phyloP scores from a whole-genome alignment of 2,888 invertebrate genomes.

The Tenthredo distinguenda region DNA sequence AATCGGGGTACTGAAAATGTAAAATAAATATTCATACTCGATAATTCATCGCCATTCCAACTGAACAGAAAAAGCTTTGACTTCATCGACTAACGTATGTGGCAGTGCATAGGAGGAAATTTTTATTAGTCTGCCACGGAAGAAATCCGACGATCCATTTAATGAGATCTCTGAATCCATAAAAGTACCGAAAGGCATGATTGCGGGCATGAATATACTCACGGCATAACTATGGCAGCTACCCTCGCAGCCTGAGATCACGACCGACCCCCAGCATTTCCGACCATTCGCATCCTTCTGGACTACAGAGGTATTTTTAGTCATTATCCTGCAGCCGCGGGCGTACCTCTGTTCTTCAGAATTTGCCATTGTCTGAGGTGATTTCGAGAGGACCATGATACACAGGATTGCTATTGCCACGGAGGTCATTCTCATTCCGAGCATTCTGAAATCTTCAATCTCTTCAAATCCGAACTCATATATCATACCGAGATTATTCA shows the following conservation, averaged over 20 bases:
- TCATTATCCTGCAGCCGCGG: conserved; percentile 85
- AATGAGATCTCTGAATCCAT: not conserved
- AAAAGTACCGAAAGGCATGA: not conserved
- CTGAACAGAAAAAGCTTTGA: not conserved
- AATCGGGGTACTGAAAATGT: conserved; percentile 87
- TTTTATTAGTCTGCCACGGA: too few species aligned
- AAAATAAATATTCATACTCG: not conserved
- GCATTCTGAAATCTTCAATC: not conserved
- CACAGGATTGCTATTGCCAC: conserved; percentile 1
- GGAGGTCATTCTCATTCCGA: conserved; percentile 3
- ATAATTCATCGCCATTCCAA: not conserved
- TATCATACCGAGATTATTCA: not conserved
- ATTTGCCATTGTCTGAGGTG: not conserved
- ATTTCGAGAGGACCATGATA: conserved; percentile 25
- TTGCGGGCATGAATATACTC: conserved; percentile 57
- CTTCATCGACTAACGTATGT: not conserved
- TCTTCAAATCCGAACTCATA: not conserved
- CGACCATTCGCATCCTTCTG: conserved; percentile 83
- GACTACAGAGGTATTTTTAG: conserved; percentile 81
- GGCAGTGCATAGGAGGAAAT: not conserved
- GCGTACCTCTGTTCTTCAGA: conserved; percentile 76
- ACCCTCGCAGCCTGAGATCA: conserved; percentile 90
- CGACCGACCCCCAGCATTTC: conserved; percentile 87
- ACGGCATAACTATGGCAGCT: conserved; percentile 92
- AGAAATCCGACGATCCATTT: not conserved